phyloP scores from a whole-genome alignment of 2,113 vertebrate species.

The Tichodroma muraria region DNA sequence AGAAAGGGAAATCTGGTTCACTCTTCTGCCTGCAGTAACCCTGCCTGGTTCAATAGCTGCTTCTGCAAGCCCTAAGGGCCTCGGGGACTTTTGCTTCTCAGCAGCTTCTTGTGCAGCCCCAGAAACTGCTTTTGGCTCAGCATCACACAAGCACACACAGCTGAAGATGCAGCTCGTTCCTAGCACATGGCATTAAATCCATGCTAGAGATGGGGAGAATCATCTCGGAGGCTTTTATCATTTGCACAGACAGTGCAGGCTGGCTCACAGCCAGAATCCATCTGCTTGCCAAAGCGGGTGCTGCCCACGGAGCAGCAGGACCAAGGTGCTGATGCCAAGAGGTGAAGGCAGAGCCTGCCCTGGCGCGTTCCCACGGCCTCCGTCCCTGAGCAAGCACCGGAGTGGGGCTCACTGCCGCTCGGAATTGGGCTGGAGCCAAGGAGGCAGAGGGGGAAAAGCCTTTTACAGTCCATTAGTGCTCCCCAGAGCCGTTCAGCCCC shows the following conservation, averaged over 20 bases:
- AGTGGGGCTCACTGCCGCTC: not conserved
- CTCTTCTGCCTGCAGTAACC: not conserved
- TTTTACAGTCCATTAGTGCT: slow-evolving; percentile 41
- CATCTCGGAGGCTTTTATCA: not conserved
- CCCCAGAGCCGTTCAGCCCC: not conserved
- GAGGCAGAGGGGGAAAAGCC: slow-evolving; percentile 19
- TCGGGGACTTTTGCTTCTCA: not conserved
- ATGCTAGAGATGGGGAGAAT: not conserved
- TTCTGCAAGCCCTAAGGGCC: not conserved
- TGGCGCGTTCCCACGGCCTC: not conserved
- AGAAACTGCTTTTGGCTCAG: not conserved
- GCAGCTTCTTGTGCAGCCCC: not conserved
- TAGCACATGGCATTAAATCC: not conserved
- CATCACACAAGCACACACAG: accelerated
- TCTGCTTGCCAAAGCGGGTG: accelerated
- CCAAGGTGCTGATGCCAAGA: not conserved
- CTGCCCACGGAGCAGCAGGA: not conserved
- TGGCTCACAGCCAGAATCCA: not conserved
- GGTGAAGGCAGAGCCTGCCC: not conserved
- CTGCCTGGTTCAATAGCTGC: not conserved
- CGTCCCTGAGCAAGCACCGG: not conserved
- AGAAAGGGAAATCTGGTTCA: not conserved
- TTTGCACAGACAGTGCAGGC: not conserved
- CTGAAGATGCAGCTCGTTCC: not conserved
- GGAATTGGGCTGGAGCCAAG: not conserved